phyloP scores from a whole-genome alignment of 1,140 invertebrate species.

The Plutomurus gul region DNA sequence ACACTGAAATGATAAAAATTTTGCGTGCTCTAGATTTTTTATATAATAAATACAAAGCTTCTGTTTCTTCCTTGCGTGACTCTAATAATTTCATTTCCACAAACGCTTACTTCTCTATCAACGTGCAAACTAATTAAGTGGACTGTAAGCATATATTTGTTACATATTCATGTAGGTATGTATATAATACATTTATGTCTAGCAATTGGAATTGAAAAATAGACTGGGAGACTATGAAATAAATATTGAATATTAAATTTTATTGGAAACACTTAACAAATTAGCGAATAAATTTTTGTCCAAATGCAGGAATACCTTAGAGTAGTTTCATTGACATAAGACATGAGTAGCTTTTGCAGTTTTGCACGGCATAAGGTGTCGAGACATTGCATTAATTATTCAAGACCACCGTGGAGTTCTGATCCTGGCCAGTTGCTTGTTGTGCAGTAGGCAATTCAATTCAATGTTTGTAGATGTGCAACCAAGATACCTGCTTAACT shows the following conservation, averaged over 20 bases:
- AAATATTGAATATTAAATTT: no score
- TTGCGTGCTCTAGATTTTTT: not conserved
- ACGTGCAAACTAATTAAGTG: no score
- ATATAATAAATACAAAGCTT: no score
- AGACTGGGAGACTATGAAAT: no score
- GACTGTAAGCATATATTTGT: no score
- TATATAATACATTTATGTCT: no score
- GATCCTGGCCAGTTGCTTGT: slow-evolving; percentile 9
- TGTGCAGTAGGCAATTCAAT: not conserved
- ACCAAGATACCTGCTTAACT: not conserved
- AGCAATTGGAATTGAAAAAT: no score
- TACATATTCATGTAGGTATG: no score
- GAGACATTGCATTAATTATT: slow-evolving; percentile 38
- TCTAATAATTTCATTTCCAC: not conserved
- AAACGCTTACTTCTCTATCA: not conserved
- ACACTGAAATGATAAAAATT: no score
- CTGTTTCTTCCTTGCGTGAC: not conserved
- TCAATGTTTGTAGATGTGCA: not conserved
- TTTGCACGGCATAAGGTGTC: slow-evolving; percentile 38
- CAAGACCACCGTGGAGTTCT: slow-evolving; percentile 35
- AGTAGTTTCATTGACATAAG: slow-evolving; percentile 14
- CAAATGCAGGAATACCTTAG: not conserved
- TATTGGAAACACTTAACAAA: no score
- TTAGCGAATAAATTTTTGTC: slow-evolving; percentile 10
- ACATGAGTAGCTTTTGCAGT: slow-evolving; percentile 24